Base-by-base conservation (phyloP, 2,797 vertebrate genomes). In the Spinibarbus caldwelli region DNA sequence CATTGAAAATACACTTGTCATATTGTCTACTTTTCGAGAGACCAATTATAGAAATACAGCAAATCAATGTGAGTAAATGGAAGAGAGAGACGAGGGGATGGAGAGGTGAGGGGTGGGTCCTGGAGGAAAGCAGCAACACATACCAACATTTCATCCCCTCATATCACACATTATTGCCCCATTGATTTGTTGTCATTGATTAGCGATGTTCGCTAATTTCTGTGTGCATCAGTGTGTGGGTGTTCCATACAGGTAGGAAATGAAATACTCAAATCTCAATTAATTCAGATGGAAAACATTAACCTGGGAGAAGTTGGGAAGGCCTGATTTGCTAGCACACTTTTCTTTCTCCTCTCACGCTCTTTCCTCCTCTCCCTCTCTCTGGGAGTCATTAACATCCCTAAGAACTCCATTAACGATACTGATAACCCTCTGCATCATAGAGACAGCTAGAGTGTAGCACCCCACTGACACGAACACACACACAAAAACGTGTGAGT, bases 351-450 rank as follows among this genome's bases (percentile, higher is more conserved):
- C 19, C 29, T 83, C 66, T 62, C 23, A 62, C 2, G 1, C 77
- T 64, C 54, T 80, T 59, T 80, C 10, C 71, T 59, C 14, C 43
- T 79, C 45, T 84, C 52, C 12, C 41, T 78, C 76, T 79, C 77
- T 87, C 45, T 80, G 41, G 47, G 67, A 84, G 76, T 87, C 82
- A 84, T 80, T 87, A 83, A 36, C 90, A 90, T 94, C 93, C 95
- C 92, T 86, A 70, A 91, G 92, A 90, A 93, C 89, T 94, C 90
- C 91, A 92, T 95, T 94, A 95, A 91, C 89, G 82, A 80, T 91
- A 89, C 94, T 95, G 91, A 95, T 96, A 95, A 94, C 91, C 91
- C 90, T 93, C 90, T 91, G 91, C 94, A 95, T 96, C 94, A 95
- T 93, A 94, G 64, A 94, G 94, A 94, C 94, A 92, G 90, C 90